Base-by-base conservation (phyloP, 2,888 invertebrate species). In the Plebejus argus region DNA sequence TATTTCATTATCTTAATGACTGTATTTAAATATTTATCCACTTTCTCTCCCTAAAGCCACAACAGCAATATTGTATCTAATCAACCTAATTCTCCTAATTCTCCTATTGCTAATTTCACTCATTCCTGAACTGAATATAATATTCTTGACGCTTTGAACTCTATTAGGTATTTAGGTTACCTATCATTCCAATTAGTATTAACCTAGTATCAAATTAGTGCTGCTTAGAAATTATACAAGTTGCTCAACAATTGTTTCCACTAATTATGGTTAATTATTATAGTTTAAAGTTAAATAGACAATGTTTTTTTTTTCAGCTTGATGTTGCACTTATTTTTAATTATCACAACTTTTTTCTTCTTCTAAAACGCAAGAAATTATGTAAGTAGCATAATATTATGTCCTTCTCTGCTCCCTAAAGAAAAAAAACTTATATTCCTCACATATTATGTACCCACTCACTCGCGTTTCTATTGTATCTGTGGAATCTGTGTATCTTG, bases 21-120 rank as follows among this genome's bases (percentile, higher is more conserved):
- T 18, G 53, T 61, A 23, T 61, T 61, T 61, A 61, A 61, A 61
- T 61, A 61, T 61, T 61, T 61, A 66, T 15, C 66, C 15, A 28
- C 18, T 66, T 33, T 33, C 15, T 6, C 61, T 12, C 23, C 61
- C 58, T 58, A 56, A 66, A 66, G 15, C 28, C 66, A 6, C 33
- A 66, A 33, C 0, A 66, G 15, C 66, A 58, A 12, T 28, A 15
- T 28, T 7, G 28, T 28, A 61, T 28, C 61, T 23, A 61, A 61
- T 61, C 61, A 61, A 61, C 61, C 23, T 23, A 61, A 61, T 61
- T 61, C 39, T 35, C 10, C 39, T 35, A 35, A 35, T 20, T 58
- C 58, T 58, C 58, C 10, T 61, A 61, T 3, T 12, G 23, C 58
- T 58, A 58, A 58, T 61, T 61, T 23, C 5, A 61, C 61, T 61